These are phyloP conservation scores for Eubucco bourcierii DNA, from an alignment of 2,113 vertebrate species.

Conservation along the genomic window DNA sequence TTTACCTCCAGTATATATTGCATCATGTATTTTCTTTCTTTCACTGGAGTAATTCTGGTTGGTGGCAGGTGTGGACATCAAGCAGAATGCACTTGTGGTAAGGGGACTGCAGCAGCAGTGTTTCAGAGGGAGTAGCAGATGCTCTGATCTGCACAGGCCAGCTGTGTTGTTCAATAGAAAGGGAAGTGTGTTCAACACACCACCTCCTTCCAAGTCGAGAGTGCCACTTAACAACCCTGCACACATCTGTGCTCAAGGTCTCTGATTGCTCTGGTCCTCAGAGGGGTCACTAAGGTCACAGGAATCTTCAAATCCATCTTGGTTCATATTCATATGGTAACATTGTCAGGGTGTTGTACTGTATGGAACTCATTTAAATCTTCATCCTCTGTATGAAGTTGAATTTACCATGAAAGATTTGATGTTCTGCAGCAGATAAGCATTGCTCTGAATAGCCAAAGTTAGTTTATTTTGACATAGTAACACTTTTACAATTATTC, in stretches of 20 bases:
- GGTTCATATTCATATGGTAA: background rate
- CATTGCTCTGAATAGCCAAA: background rate
- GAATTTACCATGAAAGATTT: background rate
- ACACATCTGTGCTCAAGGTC: slow-evolving; percentile 9
- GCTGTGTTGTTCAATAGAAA: slow-evolving; percentile 2
- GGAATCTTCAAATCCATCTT: background rate
- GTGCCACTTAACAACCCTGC: background rate
- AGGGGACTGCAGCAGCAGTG: background rate
- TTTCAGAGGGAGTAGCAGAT: slow-evolving; percentile 37
- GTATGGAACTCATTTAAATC: background rate
- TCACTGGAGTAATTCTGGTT: slow-evolving; percentile 5
- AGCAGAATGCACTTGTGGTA: background rate
- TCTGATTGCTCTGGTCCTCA: background rate
- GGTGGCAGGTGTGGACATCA: slow-evolving; percentile 21
- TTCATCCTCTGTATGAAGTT: background rate
- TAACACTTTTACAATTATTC: background rate
- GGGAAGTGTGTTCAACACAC: background rate
- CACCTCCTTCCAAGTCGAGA: background rate
- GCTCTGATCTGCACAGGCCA: slow-evolving; percentile 18
- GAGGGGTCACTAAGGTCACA: background rate
- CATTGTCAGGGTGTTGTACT: background rate
- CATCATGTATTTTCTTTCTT: background rate
- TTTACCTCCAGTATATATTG: background rate
- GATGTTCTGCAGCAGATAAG: background rate
- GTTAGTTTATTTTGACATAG: background rate